These are phyloP conservation scores for Acrobasis repandana DNA, from an alignment of 2,888 invertebrate genomes.

Conservation along the genomic window DNA sequence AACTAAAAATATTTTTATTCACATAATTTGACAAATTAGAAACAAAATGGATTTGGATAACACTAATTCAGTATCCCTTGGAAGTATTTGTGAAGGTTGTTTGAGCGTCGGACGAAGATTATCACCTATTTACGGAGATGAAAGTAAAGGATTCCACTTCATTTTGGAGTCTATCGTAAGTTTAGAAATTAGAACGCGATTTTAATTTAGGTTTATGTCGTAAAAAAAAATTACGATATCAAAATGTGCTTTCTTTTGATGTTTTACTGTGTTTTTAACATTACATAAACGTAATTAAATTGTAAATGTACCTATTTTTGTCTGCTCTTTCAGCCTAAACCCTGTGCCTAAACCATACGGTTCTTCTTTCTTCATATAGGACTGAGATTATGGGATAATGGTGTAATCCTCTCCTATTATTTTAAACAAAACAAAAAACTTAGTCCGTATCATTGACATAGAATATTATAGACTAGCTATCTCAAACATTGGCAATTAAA, in stretches of 20 bases:
- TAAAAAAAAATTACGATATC: not conserved
- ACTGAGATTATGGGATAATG: no score
- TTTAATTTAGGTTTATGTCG: not conserved
- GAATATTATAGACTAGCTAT: no score
- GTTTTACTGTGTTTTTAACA: not conserved
- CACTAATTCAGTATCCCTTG: slow-evolving; percentile 23
- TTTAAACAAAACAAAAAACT: no score
- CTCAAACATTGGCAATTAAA: no score
- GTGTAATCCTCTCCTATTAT: no score
- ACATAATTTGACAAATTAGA: not conserved
- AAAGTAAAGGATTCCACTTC: slow-evolving; percentile 40
- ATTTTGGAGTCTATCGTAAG: slow-evolving; percentile 45
- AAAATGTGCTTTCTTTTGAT: not conserved
- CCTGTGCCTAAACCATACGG: no score
- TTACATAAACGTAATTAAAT: not conserved
- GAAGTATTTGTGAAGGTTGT: slow-evolving; percentile 49
- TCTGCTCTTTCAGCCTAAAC: not conserved
- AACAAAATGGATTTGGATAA: not conserved
- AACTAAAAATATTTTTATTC: not conserved
- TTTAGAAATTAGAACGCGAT: slow-evolving; percentile 7
- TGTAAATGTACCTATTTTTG: not conserved
- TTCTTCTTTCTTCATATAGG: no score
- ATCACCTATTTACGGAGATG: slow-evolving; percentile 35
- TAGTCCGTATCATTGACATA: no score
- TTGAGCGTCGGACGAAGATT: slow-evolving; percentile 46